Evolutionary conservation across 2,888 invertebrate genomes (phyloP).

Genomic region (Cancer borealis): DNA sequence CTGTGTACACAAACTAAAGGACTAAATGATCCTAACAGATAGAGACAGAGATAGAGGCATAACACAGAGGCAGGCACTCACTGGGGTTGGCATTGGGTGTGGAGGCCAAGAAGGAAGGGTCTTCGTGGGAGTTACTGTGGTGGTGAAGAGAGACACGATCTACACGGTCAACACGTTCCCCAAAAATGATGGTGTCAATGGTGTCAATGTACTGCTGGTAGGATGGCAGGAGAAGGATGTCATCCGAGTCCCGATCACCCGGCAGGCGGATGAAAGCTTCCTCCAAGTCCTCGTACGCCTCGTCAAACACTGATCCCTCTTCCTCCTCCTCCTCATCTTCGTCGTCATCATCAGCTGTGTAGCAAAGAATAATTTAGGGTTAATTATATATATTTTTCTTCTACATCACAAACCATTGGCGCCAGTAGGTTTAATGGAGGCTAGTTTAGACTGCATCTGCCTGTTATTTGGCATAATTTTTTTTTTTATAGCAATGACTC

Average conservation of each 20-base stretch:
- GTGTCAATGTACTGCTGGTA: constrained; percentile 77
- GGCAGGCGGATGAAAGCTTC: constrained; percentile 80
- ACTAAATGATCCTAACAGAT: not conserved
- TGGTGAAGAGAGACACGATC: constrained; percentile 69
- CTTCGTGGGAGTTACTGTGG: constrained; percentile 74
- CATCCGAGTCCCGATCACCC: constrained; percentile 83
- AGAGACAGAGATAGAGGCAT: not conserved
- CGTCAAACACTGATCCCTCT: constrained; percentile 80
- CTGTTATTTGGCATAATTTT: too few species aligned
- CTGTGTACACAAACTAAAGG: not conserved
- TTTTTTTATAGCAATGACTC: too few species aligned
- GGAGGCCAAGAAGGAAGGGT: constrained; percentile 75
- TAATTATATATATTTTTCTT: too few species aligned
- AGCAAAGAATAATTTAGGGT: too few species aligned
- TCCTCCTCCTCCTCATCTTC: constrained; percentile 82
- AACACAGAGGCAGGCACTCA: constrained; percentile 40
- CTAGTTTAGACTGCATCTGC: too few species aligned
- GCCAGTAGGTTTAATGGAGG: too few species aligned
- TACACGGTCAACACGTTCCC: constrained; percentile 68
- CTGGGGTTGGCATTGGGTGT: constrained; percentile 72
- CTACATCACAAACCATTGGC: too few species aligned
- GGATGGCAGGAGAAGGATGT: constrained; percentile 83
- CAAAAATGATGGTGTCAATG: constrained; percentile 77
- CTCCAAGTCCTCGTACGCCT: constrained; percentile 80
- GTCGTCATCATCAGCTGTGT: constrained; percentile 79